These are phyloP conservation scores for Oryzias dopingdopingensis DNA, from an alignment of 2,797 vertebrate genomes.

Conservation along the genomic window DNA sequence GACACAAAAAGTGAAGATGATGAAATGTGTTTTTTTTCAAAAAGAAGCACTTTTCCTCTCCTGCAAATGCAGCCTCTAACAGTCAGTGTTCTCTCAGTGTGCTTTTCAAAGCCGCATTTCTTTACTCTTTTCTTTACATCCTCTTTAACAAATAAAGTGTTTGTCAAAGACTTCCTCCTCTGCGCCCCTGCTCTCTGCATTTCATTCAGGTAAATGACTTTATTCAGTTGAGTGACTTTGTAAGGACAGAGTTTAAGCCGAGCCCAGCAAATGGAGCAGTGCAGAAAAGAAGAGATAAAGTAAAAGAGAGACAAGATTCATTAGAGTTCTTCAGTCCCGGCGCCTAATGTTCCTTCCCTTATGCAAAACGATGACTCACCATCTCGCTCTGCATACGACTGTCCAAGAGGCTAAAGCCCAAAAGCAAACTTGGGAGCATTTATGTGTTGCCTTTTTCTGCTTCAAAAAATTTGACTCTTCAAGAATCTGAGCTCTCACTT, in stretches of 20 bases:
- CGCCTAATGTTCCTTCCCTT: slow-evolving; percentile 52
- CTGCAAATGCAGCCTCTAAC: neutral
- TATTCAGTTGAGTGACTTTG: slow-evolving; percentile 73
- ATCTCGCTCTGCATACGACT: slow-evolving; percentile 38
- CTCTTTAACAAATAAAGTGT: slow-evolving; percentile 24
- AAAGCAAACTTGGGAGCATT: slow-evolving; percentile 5
- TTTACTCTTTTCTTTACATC: slow-evolving; percentile 14
- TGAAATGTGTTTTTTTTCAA: slow-evolving; percentile 3
- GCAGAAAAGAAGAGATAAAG: slow-evolving; percentile 54
- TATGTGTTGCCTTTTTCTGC: slow-evolving; percentile 5
- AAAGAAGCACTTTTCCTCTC: slow-evolving; percentile 2
- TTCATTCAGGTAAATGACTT: slow-evolving; percentile 75
- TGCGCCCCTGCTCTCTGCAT: slow-evolving; percentile 13
- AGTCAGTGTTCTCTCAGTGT: neutral
- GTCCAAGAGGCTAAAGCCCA: slow-evolving; percentile 30
- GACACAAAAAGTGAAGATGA: slow-evolving; percentile 9
- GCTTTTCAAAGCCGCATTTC: neutral
- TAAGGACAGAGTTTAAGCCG: slow-evolving; percentile 68
- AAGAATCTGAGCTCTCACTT: too few species aligned
- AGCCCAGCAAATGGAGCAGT: slow-evolving; percentile 47
- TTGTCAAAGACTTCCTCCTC: slow-evolving; percentile 39
- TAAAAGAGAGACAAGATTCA: slow-evolving; percentile 55
- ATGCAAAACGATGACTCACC: slow-evolving; percentile 60
- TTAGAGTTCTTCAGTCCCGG: slow-evolving; percentile 53
- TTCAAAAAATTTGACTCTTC: slow-evolving; percentile 4